Conservation (phyloP, 2,888 invertebrate species). For the Cyclophora punctaria region DNA sequence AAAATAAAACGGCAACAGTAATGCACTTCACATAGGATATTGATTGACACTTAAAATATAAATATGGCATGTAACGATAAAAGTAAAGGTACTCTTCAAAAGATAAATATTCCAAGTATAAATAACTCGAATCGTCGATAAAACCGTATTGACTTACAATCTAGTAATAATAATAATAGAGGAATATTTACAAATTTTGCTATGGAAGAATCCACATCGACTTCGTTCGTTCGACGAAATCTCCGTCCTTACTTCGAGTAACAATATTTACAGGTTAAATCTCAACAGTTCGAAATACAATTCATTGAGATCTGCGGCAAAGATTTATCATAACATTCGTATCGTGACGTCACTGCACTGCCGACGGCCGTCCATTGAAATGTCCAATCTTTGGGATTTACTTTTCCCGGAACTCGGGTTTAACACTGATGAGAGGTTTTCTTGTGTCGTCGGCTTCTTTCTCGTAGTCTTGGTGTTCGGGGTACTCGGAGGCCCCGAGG, state of each 20-base stretch:
- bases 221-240: constrained; percentile 45
- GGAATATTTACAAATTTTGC: constrained; percentile 73
- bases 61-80: constrained; percentile 72
- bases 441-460: constrained; percentile 54
- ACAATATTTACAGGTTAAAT: constrained; percentile 67
- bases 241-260: constrained; percentile 52
- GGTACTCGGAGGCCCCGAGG: constrained; percentile 54
- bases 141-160: constrained; percentile 54
- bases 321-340: constrained; percentile 40
- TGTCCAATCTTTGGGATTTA: constrained; percentile 35
- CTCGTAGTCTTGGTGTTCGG: constrained; percentile 53
- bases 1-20: constrained; percentile 33
- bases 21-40: constrained; percentile 42
- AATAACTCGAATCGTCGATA: constrained; percentile 65
- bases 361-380: constrained; percentile 13
- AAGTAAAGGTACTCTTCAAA: constrained; percentile 67
- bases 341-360: constrained; percentile 26
- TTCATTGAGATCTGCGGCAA: constrained; percentile 52
- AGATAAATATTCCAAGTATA: constrained; percentile 68
- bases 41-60: constrained; percentile 63
- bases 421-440: constrained; percentile 73
- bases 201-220: constrained; percentile 65
- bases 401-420: constrained; percentile 72
- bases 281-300: constrained; percentile 48
- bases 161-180: constrained; percentile 46